A percentile compares a stretch with the other conserved stretches of the same genome.
Evolutionary conservation across 2,113 vertebrate genomes (phyloP).

Genomic region (Coregonus clupeaformis): DNA sequence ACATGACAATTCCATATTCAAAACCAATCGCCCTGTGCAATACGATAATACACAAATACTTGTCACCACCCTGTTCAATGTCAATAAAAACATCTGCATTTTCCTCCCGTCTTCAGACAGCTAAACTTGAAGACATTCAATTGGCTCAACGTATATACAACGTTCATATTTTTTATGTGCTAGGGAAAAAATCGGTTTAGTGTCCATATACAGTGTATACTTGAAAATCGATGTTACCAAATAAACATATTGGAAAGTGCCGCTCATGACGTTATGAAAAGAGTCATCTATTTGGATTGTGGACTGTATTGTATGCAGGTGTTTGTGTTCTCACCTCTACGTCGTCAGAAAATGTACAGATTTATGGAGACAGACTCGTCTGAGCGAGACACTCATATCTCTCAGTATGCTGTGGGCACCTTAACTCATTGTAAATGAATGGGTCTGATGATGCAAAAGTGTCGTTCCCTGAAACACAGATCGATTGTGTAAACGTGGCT

Average conservation of each 20-base stretch:
- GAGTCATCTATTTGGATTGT: conserved; percentile 33
- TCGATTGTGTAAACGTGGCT: conserved; percentile 55
- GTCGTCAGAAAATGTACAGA: conserved; percentile 46
- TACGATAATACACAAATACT: conserved; percentile 72
- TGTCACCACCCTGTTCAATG: conserved; percentile 5
- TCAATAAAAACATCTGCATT: neutral
- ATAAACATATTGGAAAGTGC: conserved; percentile 48
- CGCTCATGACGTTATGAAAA: conserved; percentile 33
- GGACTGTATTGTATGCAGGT: conserved; percentile 24
- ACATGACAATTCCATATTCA: conserved; percentile 59
- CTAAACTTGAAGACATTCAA: conserved; percentile 50
- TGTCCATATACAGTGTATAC: conserved; percentile 34
- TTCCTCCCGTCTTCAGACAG: conserved; percentile 32
- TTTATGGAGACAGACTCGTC: conserved; percentile 26
- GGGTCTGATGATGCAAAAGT: conserved; percentile 41
- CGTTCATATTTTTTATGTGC: conserved; percentile 34
- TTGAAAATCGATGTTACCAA: conserved; percentile 61
- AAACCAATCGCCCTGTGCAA: conserved; percentile 87
- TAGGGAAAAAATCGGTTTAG: conserved; percentile 12
- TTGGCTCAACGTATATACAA: conserved; percentile 46
- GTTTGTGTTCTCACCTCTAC: conserved; percentile 46
- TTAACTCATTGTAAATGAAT: conserved; percentile 48
- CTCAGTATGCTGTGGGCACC: conserved; percentile 35
- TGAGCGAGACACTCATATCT: conserved; percentile 13
- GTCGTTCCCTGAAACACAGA: conserved; percentile 29